Evolutionary conservation across 2,113 vertebrate genomes (phyloP).

Genomic region (Vulpes lagopus): DNA sequence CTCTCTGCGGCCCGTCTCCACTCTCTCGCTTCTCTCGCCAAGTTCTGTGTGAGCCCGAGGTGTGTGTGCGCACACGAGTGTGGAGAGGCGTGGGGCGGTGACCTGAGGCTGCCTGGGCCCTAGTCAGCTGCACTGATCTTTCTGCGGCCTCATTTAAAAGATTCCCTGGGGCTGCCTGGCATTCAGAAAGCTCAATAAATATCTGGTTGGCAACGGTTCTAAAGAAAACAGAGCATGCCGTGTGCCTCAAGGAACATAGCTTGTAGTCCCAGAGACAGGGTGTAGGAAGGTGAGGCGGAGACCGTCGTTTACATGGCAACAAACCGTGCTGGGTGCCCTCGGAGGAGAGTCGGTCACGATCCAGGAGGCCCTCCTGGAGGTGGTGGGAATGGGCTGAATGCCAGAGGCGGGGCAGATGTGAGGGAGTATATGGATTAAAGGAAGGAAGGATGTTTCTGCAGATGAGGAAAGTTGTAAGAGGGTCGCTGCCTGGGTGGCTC

Average conservation of each 20-base stretch:
- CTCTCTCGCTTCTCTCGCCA: not conserved
- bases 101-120: not conserved
- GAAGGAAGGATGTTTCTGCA: not conserved
- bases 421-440: not conserved
- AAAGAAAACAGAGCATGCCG: not conserved
- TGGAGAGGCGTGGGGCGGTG: not conserved
- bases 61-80: not conserved
- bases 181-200: not conserved
- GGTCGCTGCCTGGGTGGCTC: too few relatives aligned
- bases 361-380: constrained; percentile 33
- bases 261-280: not conserved
- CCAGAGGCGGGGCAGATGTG: not conserved
- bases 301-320: too few relatives aligned
- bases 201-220: not conserved
- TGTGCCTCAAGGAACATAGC: not conserved
- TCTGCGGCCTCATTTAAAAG: not conserved
- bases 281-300: not conserved
- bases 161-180: not conserved
- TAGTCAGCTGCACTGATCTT: not conserved
- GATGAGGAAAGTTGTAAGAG: not conserved
- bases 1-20: not conserved
- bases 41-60: not conserved
- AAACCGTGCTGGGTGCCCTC: not conserved
- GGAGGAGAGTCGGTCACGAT: not conserved
- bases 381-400: not conserved